A percentile compares a stretch with the other conserved stretches of the same genome.
Conservation (phyloP, 2,888 invertebrate species). For the Urechis unicinctus region DNA sequence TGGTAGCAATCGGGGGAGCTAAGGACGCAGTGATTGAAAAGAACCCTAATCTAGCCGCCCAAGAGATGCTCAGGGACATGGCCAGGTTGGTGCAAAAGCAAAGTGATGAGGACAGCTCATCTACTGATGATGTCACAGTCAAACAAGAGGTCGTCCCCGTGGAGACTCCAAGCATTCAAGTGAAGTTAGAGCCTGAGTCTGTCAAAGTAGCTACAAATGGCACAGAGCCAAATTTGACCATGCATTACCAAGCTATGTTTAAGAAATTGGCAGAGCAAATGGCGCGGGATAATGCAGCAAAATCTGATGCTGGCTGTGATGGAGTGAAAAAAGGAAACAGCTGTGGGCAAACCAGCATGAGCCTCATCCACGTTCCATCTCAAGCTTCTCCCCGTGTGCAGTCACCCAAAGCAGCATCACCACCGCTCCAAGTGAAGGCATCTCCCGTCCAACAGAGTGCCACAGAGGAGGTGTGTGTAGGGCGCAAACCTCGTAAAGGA, state of each 20-base stretch:
- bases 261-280: conserved; percentile 7
- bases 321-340: neutral
- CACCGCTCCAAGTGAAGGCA: neutral
- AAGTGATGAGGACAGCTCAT: conserved; percentile 2
- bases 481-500: conserved; percentile 16
- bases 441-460: neutral
- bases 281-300: neutral
- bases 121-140: neutral
- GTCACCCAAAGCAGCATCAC: neutral
- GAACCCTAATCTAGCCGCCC: conserved; percentile 5
- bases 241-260: conserved; percentile 9
- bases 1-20: neutral
- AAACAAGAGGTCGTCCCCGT: neutral
- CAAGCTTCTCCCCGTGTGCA: too few species aligned
- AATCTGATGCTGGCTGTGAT: neutral
- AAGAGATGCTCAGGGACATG: conserved; percentile 17
- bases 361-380: too few species aligned
- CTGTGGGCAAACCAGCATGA: too few species aligned
- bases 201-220: neutral
- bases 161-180: neutral
- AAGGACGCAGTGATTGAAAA: neutral
- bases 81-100: conserved; percentile 13
- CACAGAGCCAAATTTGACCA: neutral
- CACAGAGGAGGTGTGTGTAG: neutral
- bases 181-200: neutral